Conservation (phyloP, 2,888 invertebrate genomes). For the Platynereis dumerilii region DNA sequence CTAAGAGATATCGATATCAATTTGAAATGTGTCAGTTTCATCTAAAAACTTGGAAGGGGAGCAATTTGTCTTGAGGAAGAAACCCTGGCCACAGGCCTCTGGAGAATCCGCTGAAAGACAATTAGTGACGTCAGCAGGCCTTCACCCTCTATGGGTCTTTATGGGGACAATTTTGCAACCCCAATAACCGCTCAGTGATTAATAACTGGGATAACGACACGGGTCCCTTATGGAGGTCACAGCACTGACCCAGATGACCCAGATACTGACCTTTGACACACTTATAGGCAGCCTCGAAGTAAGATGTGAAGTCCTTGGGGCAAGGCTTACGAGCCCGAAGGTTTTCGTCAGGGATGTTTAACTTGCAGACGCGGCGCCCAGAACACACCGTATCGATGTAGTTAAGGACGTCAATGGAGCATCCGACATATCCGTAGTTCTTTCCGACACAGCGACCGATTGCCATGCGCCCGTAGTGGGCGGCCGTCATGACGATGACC, state of each 20-base stretch:
- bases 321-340: conserved; percentile 31
- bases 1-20: too few species aligned
- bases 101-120: too few species aligned
- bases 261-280: conserved; percentile 32
- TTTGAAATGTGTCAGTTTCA: too few species aligned
- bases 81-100: too few species aligned
- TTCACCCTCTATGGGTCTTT: too few species aligned
- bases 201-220: too few species aligned
- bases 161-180: too few species aligned
- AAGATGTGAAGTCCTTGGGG: conserved; percentile 35
- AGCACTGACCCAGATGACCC: neutral
- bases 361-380: conserved; percentile 29
- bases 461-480: conserved; percentile 19
- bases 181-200: too few species aligned
- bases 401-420: conserved; percentile 27
- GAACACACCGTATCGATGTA: conserved; percentile 34
- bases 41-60: too few species aligned
- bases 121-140: too few species aligned
- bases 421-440: conserved; percentile 34
- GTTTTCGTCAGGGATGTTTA: conserved; percentile 32
- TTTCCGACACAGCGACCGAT: conserved; percentile 33
- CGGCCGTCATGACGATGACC: conserved; percentile 20
- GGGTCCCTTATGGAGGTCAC: neutral
- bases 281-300: conserved; percentile 30
- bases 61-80: too few species aligned